phyloP scores from a whole-genome alignment of 2,888 invertebrate species.

The Zele albiditarsus region DNA sequence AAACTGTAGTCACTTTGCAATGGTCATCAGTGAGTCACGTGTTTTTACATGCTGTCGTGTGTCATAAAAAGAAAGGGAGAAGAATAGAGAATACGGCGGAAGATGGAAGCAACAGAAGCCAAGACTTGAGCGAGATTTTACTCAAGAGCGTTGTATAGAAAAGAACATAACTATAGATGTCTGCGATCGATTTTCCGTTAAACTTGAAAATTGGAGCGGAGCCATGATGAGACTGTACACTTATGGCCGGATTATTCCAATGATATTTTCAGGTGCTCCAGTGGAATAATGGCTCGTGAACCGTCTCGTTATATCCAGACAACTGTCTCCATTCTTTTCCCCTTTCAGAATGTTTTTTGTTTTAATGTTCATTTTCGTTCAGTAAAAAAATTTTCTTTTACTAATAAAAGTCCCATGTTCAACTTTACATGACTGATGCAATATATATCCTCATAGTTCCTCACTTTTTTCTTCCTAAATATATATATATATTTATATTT shows the following conservation, averaged over 20 bases:
- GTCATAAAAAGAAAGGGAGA: neutral
- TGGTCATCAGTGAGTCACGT: neutral
- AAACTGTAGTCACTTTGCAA: neutral
- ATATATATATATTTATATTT: neutral
- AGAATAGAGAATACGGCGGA: neutral
- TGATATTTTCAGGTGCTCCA: conserved; percentile 51
- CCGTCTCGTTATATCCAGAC: conserved; percentile 47
- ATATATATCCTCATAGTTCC: no score
- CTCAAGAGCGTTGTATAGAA: neutral
- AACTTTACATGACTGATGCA: conserved; percentile 41
- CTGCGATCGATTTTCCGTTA: conserved; percentile 56
- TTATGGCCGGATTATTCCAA: conserved; percentile 45
- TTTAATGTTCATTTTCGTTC: no score
- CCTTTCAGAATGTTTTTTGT: conserved; percentile 19
- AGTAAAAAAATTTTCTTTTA: no score
- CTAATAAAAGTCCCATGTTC: neutral
- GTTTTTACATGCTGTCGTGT: neutral
- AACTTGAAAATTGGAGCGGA: conserved; percentile 48
- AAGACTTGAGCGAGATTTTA: neutral
- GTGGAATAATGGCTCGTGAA: conserved; percentile 53
- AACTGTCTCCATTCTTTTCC: conserved; percentile 20
- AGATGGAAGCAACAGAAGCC: neutral
- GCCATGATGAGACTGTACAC: conserved; percentile 39
- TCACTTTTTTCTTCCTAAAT: neutral
- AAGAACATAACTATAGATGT: conserved; percentile 7